Evolutionary conservation across 2,113 vertebrate species (phyloP).

Genomic region (Rafetus swinhoei): DNA sequence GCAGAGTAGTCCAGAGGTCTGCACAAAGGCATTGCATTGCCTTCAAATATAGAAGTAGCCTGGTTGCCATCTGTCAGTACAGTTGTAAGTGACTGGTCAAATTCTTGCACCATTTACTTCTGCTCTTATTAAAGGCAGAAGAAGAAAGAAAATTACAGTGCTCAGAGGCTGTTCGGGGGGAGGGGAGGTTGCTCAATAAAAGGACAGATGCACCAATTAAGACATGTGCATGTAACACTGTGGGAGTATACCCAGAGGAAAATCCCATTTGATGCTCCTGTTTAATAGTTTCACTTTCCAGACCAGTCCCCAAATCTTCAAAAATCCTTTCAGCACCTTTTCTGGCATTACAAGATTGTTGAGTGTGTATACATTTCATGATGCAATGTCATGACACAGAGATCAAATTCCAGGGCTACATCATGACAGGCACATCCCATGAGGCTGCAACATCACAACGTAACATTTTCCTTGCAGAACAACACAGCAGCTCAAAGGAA

Average conservation of each 20-base stretch:
- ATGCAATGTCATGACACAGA: background rate
- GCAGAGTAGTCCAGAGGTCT: background rate
- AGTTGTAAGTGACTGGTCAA: background rate
- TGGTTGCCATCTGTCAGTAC: background rate
- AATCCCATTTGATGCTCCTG: background rate
- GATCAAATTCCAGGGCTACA: background rate
- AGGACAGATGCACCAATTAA: background rate
- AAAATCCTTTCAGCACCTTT: background rate
- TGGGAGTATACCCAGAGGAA: background rate
- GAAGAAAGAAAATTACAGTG: background rate
- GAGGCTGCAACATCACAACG: background rate
- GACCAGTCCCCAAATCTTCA: background rate
- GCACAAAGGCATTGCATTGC: background rate
- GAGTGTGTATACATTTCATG: background rate
- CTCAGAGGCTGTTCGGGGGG: background rate
- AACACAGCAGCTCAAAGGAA: background rate
- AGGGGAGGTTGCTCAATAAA: background rate
- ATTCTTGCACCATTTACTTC: background rate
- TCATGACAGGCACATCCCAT: fast-evolving
- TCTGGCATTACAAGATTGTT: background rate
- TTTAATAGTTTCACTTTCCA: background rate
- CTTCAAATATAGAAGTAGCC: background rate
- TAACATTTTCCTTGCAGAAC: background rate
- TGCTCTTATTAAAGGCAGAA: background rate
- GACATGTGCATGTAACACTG: fast-evolving